A percentile compares a stretch with the other conserved stretches of the same genome.
These are phyloP conservation scores for Dryomyza anilis DNA, from an alignment of 2,888 invertebrate species.

Conservation along the genomic window DNA sequence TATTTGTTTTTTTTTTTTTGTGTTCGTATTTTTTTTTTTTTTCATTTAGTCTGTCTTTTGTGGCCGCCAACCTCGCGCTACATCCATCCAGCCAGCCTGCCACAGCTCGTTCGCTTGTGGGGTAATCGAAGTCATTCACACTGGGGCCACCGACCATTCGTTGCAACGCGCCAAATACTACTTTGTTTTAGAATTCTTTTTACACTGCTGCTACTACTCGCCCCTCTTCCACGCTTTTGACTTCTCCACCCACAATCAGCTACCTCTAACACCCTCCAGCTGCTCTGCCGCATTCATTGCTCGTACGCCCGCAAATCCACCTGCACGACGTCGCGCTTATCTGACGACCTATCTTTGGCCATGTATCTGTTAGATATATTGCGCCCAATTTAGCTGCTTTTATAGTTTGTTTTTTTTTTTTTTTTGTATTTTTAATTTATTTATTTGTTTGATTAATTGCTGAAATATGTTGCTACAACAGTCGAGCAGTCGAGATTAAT, in stretches of 20 bases:
- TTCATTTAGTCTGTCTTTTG: not conserved
- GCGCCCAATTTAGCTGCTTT: not conserved
- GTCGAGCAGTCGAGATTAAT: conserved; percentile 14
- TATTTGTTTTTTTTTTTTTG: conserved; percentile 5
- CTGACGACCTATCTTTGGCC: not conserved
- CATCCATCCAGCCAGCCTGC: conserved; percentile 55
- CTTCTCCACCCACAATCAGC: not conserved
- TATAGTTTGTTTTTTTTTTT: not conserved
- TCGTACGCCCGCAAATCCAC: conserved; percentile 5
- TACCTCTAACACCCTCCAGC: not conserved
- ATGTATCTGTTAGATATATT: not conserved
- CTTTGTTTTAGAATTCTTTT: not conserved
- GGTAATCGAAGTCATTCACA: conserved; percentile 61
- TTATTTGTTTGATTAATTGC: conserved; percentile 17
- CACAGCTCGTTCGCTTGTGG: conserved; percentile 54
- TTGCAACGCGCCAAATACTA: not conserved
- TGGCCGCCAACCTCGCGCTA: conserved; percentile 55
- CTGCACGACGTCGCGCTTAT: conserved; percentile 7
- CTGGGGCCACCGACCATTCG: conserved; percentile 33
- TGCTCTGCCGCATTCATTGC: not conserved
- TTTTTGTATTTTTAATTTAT: not conserved
- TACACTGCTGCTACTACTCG: not conserved
- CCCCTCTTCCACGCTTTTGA: not conserved
- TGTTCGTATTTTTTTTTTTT: not conserved
- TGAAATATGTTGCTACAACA: conserved; percentile 14